Base-by-base conservation (phyloP, 2,888 invertebrate species). In the Sympetrum striolatum region DNA sequence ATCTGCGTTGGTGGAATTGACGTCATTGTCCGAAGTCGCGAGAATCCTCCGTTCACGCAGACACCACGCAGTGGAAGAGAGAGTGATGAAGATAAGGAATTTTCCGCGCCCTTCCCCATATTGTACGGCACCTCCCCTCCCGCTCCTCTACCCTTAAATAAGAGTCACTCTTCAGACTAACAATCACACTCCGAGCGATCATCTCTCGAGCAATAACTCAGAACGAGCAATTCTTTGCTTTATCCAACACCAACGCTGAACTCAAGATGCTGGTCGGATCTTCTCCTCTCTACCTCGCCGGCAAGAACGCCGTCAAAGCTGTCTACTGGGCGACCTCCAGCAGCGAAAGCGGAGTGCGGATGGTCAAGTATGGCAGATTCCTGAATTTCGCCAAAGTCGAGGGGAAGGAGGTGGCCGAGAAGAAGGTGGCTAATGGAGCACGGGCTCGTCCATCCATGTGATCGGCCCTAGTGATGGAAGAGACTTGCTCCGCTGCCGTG, bases 241-340 rank as follows among this genome's bases (percentile, higher is more conserved):
- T 12, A 58, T 18, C 15, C 58, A 22, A 3, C 22, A 18, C 10
- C 18, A 58, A 18, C 58, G 58, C 12, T 12, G 3, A 14, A 3
- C 25, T 25, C 82, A 60, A 35, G 31, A 86, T 86, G 86, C 86
- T 86, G 58, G 58, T 86, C 35, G 86, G 86, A 58, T 86, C 86
- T 18, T 86, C 86, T 15, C 86, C 86, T 4, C 60, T 86, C 15
- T 86, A 86, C 31, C 86, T 86, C 6, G 58, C 86, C 86, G 86
- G 86, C 37, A 86, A 35, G 86, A 86, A 86, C 60, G 86, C 86
- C 86, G 86, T 86, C 35, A 86, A 86, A 37, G 86, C 86, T 18
- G 86, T 86, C 37, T 86, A 86, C 37, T 86, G 86, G 86, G 60
- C 37, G 1, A 86, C 86, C 35, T 86, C 86, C 22, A 86, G 86